Evolutionary conservation across 2,113 vertebrate species (phyloP).

Genomic region (Bombycilla garrulus): DNA sequence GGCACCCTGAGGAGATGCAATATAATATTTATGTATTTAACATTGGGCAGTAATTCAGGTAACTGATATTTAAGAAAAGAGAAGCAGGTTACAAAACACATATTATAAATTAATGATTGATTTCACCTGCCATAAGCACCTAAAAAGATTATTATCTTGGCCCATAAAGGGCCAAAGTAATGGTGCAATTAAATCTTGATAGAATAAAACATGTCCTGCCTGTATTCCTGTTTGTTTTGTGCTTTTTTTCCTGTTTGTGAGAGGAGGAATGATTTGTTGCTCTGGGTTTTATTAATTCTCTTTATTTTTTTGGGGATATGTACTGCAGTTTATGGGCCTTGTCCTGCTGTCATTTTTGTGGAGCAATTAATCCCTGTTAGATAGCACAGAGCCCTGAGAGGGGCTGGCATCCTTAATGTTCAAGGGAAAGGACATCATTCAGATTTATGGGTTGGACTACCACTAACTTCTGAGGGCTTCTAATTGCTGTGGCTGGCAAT

Average conservation of each 20-base stretch:
- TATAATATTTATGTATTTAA: slow-evolving; percentile 47
- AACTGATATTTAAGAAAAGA: slow-evolving; percentile 31
- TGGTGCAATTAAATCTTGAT: slow-evolving; percentile 8
- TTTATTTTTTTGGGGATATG: background rate
- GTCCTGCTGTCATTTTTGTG: background rate
- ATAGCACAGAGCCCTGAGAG: background rate
- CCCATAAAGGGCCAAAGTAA: slow-evolving; percentile 38
- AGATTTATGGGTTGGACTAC: background rate
- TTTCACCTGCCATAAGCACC: background rate
- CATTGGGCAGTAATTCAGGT: slow-evolving; percentile 33
- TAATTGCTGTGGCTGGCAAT: background rate
- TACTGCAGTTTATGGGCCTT: slow-evolving; percentile 15
- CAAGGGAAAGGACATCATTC: background rate
- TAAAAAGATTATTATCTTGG: slow-evolving; percentile 9
- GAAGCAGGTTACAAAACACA: slow-evolving; percentile 14
- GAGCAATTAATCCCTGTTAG: background rate
- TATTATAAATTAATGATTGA: slow-evolving; percentile 40
- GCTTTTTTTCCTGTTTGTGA: background rate
- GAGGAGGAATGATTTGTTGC: slow-evolving; percentile 32
- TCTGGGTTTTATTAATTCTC: background rate
- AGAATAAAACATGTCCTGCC: slow-evolving; percentile 10
- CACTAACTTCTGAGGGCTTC: background rate
- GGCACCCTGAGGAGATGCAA: slow-evolving; percentile 18
- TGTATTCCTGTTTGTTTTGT: slow-evolving; percentile 11
- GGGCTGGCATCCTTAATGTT: background rate